Evolutionary conservation across 2,888 invertebrate genomes (phyloP).

Genomic region (Azorinus chamasolen): DNA sequence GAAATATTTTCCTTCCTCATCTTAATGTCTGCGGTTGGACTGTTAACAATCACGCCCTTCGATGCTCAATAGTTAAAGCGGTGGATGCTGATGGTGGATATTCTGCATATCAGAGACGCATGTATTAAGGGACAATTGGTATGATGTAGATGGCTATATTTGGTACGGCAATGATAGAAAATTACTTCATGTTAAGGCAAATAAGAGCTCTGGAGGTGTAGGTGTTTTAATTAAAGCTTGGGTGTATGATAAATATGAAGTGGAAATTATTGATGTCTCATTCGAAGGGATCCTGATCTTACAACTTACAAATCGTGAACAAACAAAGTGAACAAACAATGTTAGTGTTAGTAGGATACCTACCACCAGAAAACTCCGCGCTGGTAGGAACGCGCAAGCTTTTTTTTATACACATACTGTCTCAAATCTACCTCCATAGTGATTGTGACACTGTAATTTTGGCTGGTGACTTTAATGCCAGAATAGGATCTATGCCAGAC

Average conservation of each 20-base stretch:
- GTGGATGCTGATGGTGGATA: constrained; percentile 40
- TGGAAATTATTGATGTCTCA: constrained; percentile 17
- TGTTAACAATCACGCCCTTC: constrained; percentile 25
- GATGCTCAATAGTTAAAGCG: constrained; percentile 7
- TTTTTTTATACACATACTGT: constrained; percentile 30
- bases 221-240: constrained; percentile 27
- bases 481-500: constrained; percentile 34
- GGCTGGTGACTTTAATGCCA: constrained; percentile 27
- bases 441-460: constrained; percentile 33
- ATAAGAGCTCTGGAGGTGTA: constrained; percentile 43
- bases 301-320: constrained; percentile 6
- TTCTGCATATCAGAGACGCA: constrained; percentile 38
- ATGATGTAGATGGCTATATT: constrained; percentile 18
- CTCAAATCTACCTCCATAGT: constrained; percentile 23
- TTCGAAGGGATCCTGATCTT: constrained; percentile 37
- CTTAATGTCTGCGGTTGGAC: constrained; percentile 57
- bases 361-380: neutral
- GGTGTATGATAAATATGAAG: constrained; percentile 9
- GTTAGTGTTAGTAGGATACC: neutral
- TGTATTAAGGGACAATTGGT: constrained; percentile 5
- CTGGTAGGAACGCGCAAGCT: constrained; percentile 32
- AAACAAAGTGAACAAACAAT: neutral
- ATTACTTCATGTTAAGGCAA: too few species aligned
- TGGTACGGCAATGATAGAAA: constrained; percentile 35
- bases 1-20: constrained; percentile 29